These are phyloP conservation scores for Ernsta delagoae DNA, from an alignment of 2,888 invertebrate species.

Conservation along the genomic window DNA sequence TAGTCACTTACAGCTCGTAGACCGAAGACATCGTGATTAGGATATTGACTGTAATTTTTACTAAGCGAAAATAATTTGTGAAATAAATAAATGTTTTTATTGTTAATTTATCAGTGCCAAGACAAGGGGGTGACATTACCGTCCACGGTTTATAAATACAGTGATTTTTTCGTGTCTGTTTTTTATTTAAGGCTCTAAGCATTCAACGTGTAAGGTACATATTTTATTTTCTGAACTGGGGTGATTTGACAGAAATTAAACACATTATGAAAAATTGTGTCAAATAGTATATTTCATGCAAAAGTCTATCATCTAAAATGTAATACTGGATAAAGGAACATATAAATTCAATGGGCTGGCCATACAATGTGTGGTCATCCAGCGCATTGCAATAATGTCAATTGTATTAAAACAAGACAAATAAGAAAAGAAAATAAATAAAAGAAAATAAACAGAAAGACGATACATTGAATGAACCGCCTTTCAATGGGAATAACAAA, in stretches of 20 bases:
- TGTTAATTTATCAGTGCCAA: no score
- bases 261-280: conserved; percentile 17
- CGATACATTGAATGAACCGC: background rate
- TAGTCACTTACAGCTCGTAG: background rate
- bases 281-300: conserved; percentile 40
- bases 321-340: conserved; percentile 54
- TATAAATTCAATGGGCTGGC: conserved; percentile 30
- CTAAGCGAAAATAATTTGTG: background rate
- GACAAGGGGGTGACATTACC: no score
- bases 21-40: background rate
- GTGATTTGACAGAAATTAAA: conserved; percentile 24
- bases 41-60: background rate
- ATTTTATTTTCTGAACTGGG: background rate
- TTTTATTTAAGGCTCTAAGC: background rate
- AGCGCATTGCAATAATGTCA: background rate
- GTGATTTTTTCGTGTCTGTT: background rate
- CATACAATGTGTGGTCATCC: background rate
- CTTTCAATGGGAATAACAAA: background rate
- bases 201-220: background rate
- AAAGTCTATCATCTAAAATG: conserved; percentile 37
- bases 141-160: no score
- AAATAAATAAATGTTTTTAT: no score
- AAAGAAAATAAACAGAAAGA: no score
- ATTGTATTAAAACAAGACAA: no score
- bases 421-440: no score